Evolutionary conservation across 2,797 vertebrate species (phyloP).

Genomic region (Syndactyla subalaris): DNA sequence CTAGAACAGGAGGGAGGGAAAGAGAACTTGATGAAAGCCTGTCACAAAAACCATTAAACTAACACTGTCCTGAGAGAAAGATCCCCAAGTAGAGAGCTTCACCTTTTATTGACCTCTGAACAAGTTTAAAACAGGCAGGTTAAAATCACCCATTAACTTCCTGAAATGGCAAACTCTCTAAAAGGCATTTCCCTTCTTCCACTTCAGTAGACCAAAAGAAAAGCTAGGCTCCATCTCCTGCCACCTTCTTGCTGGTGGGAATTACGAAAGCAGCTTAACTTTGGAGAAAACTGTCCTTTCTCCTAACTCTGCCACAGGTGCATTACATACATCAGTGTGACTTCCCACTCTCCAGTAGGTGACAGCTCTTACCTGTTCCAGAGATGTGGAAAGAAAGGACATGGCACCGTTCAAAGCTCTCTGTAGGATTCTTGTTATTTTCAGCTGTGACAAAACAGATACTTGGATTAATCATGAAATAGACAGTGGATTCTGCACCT

Average conservation of each 20-base stretch:
- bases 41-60: background rate
- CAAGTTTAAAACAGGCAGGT: background rate
- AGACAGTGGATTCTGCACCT: background rate
- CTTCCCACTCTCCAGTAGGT: background rate
- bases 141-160: background rate
- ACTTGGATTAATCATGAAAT: background rate
- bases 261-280: background rate
- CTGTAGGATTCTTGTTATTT: background rate
- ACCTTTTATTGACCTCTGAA: background rate
- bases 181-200: background rate
- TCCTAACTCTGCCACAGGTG: background rate
- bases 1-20: background rate
- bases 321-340: background rate
- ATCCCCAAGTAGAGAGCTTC: background rate
- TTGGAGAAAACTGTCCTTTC: background rate
- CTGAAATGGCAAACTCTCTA: background rate
- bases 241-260: background rate
- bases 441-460: background rate
- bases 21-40: background rate
- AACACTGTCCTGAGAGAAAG: background rate
- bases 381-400: background rate
- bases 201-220: background rate
- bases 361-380: background rate
- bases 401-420: background rate
- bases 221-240: background rate